Conservation (phyloP, 1,140 invertebrate species). For the Aphaenogaster rudis region DNA sequence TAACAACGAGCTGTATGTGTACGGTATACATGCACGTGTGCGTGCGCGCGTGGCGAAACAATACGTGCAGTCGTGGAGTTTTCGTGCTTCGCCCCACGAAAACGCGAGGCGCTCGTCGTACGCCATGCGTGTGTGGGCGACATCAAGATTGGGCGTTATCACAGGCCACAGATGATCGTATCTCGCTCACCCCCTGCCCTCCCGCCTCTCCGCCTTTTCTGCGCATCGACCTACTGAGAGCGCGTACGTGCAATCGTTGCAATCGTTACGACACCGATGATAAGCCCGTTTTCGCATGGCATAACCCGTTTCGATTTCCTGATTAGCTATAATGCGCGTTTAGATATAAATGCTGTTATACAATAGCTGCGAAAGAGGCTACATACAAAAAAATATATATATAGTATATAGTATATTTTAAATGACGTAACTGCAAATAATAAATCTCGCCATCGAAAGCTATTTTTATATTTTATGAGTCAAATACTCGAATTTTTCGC, state of each 20-base stretch:
- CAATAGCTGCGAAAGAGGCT: neutral
- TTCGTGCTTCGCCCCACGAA: conserved; percentile 38
- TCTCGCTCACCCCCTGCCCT: neutral
- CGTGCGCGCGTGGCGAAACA: conserved; percentile 55
- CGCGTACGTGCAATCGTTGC: conserved; percentile 67
- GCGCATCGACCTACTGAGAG: conserved; percentile 47
- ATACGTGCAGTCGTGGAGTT: conserved; percentile 64
- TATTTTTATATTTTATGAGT: neutral
- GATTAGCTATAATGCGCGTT: conserved; percentile 41
- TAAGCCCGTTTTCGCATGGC: conserved; percentile 54
- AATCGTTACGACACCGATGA: conserved; percentile 53
- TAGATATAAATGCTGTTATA: neutral
- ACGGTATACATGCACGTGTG: neutral
- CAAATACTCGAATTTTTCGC: neutral
- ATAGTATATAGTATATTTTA: neutral
- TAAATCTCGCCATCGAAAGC: neutral
- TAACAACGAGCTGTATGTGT: conserved; percentile 31
- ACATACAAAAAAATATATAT: neutral
- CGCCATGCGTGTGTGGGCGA: conserved; percentile 12
- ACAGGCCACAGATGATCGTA: conserved; percentile 54
- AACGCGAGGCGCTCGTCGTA: conserved; percentile 39
- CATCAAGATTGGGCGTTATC: conserved; percentile 69
- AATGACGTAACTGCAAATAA: neutral
- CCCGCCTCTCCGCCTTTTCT: conserved; percentile 10
- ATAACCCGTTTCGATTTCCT: conserved; percentile 34